These are phyloP conservation scores for Notolepis coatsorum DNA, from an alignment of 2,797 vertebrate species.

Conservation along the genomic window DNA sequence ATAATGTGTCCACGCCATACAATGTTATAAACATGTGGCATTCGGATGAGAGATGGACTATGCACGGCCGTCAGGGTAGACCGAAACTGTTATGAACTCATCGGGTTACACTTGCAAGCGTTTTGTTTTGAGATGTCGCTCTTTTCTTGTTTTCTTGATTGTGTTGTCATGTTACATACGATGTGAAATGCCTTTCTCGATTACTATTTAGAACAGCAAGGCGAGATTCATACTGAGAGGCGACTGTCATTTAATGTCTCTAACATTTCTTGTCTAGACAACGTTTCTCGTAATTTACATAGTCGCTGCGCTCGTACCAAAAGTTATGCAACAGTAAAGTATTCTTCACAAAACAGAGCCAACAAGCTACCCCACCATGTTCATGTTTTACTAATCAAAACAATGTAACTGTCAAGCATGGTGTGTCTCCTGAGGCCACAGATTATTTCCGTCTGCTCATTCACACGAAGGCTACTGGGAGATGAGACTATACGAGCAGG, in stretches of 20 bases:
- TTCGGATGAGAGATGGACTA: neutral
- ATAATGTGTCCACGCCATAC: too few species aligned
- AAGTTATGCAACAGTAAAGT: neutral
- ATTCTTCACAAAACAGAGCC: neutral
- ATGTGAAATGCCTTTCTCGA: conserved; percentile 3
- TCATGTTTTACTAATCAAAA: neutral
- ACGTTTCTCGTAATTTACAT: too few species aligned
- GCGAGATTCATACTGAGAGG: conserved; percentile 24
- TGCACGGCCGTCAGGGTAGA: neutral
- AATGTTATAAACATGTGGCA: conserved; percentile 7
- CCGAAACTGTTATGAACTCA: conserved; percentile 30
- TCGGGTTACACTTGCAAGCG: neutral
- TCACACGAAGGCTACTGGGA: neutral
- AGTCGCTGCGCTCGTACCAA: neutral
- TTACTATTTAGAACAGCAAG: conserved; percentile 2
- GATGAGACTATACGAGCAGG: neutral
- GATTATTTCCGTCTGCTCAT: neutral
- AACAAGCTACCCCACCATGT: neutral
- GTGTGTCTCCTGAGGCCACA: too few species aligned
- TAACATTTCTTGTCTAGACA: conserved; percentile 1
- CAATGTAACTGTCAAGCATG: too few species aligned
- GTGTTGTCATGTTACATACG: neutral
- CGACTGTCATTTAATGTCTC: conserved; percentile 17
- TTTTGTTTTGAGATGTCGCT: conserved; percentile 16
- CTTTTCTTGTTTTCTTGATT: conserved; percentile 1